Evolutionary conservation across 2,888 invertebrate genomes (phyloP).

Genomic region (Caradrina clavipalpis): DNA sequence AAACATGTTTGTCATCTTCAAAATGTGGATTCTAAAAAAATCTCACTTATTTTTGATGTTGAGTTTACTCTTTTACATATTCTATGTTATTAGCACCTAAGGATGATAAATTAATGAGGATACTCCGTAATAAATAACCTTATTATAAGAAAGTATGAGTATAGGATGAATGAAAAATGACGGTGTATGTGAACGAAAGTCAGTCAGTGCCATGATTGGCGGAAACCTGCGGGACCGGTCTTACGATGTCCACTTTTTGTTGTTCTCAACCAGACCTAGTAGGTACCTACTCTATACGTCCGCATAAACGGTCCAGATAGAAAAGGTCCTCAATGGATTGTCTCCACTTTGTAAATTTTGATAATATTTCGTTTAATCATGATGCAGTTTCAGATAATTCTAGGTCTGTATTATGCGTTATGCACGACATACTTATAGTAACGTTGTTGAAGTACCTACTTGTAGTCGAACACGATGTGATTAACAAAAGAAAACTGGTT

Average conservation of each 20-base stretch:
- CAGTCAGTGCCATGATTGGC: conserved; percentile 57
- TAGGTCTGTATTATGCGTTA: too few relatives aligned
- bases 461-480: too few relatives aligned
- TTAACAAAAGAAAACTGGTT: too few relatives aligned
- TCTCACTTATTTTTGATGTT: too few relatives aligned
- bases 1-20: too few relatives aligned
- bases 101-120: background rate
- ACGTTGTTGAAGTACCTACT: too few relatives aligned
- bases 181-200: conserved; percentile 67
- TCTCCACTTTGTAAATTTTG: conserved; percentile 3
- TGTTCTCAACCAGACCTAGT: conserved; percentile 64
- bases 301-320: conserved; percentile 4
- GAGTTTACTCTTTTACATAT: too few relatives aligned
- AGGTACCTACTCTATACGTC: conserved; percentile 9
- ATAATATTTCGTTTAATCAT: too few relatives aligned
- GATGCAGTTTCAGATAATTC: too few relatives aligned
- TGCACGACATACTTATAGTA: too few relatives aligned
- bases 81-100: too few relatives aligned
- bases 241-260: conserved; percentile 77
- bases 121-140: conserved; percentile 1
- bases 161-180: conserved; percentile 71
- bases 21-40: too few relatives aligned
- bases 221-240: conserved; percentile 85
- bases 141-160: conserved; percentile 32
- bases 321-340: conserved; percentile 9